Percentiles rank a stretch among this genome's conserved stretches.
phyloP scores from a whole-genome alignment of 2,797 vertebrate genomes.

The Luscinia megarhynchos region DNA sequence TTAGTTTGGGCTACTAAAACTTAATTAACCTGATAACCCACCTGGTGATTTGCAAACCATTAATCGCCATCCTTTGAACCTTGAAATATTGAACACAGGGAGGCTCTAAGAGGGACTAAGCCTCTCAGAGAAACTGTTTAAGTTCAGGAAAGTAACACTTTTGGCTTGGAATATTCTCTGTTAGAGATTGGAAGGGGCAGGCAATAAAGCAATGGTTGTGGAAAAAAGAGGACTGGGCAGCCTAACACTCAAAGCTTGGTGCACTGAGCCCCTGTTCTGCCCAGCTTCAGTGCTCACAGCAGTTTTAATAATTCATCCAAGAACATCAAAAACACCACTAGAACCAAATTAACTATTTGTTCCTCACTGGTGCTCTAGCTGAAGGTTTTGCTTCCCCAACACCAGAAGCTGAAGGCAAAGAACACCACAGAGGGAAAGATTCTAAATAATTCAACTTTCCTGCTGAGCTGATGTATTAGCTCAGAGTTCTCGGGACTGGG shows the following conservation, averaged over 20 bases:
- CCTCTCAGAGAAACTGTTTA: not conserved
- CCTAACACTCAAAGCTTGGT: not conserved
- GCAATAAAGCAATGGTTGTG: not conserved
- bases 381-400: not conserved
- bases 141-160: not conserved
- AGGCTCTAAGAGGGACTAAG: not conserved
- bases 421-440: not conserved
- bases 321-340: not conserved
- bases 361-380: not conserved
- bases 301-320: constrained; percentile 11
- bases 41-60: constrained; percentile 17
- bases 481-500: not conserved
- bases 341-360: not conserved
- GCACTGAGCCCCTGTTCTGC: not conserved
- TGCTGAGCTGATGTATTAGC: not conserved
- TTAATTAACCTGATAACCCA: constrained; percentile 51
- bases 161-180: not conserved
- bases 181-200: not conserved
- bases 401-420: not conserved
- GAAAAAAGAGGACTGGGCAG: not conserved
- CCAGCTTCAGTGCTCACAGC: not conserved
- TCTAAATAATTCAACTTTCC: not conserved
- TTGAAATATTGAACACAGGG: not conserved
- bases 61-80: not conserved
- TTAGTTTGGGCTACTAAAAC: not conserved